Base-by-base conservation (phyloP, 2,113 vertebrate species). In the Anas platyrhynchos region DNA sequence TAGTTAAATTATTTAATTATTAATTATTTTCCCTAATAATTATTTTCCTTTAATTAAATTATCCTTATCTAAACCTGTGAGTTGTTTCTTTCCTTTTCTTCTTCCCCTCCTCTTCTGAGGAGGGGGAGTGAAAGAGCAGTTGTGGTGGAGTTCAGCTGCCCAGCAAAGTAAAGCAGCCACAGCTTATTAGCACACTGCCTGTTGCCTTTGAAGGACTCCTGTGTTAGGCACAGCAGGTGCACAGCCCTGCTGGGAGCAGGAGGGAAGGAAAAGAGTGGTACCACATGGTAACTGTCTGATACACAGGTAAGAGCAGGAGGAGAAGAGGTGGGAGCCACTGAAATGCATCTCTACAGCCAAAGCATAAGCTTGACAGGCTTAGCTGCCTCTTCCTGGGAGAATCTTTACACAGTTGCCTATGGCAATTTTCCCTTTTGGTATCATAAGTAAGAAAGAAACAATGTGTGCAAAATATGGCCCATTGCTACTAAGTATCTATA, bases 241-340 rank as follows among this genome's bases (percentile, higher is more conserved):
- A 10, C 15, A 44, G 58, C 56, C n/a, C 29, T 74, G 32, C 18
- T 2, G 20, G 38, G 52, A 44, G 16, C n/a, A 11, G n/a, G 32
- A 48, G 23, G 16, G 8, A 13, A 41, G 62, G 20, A 16, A 11
- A 34, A 75, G 16, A 41, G 38, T 25, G 16, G 16, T 22, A 27
- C 2, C 0, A 4, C 16, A 7, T 16, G n/a, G 50, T 9, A 71
- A 4, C 43, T 32, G 26, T 1, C 0, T 0, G 1, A 65, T 11
- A 43, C 6, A 7, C 7, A 10, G 20, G 25, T 11, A 43, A 13
- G 26, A 44, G 43, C 43, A 32, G 32, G 27, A 32, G 32, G 27
- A 59, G 50, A 73, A 55, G 46, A 61, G 23, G 6, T 61, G 22
- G 38, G 23, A 80, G 29, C 11, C 55, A 34, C 48, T 54, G n/a